Base-by-base conservation (phyloP, 2,797 vertebrate genomes). In the Mormyrops boulengeri region DNA sequence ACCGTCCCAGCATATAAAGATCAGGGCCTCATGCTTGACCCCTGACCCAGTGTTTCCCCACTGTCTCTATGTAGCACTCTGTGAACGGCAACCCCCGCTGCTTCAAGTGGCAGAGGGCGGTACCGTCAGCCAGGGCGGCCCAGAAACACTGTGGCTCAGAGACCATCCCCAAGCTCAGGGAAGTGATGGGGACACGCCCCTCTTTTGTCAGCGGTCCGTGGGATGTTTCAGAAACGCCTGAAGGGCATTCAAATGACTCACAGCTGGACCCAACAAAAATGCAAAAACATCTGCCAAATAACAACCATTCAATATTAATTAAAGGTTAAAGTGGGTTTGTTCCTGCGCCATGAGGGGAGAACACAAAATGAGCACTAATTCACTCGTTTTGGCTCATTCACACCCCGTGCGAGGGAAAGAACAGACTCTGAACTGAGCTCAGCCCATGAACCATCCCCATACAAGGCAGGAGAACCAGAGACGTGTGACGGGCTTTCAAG, bases 81-180 rank as follows among this genome's bases (percentile, higher is more conserved):
- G 90, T 89, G 90, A 94, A 91, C 88, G 57, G 90, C 89, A 90
- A 91, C 93, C 93, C 93, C 92, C 90, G 91, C 77, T 44, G 89
- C 52, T 87, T 90, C 88, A 86, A 55, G 92, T 88, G 52, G 66
- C 82, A 91, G 34, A 22, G 88, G 26, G 69, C 17, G 12, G 30
- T 6, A 4, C n/a, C 47, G 2, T n/a, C 73, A 84, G 30, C 91
- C 86, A 14, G 30, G 82, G 2, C 5, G 2, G 44, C 22, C 38
- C 3, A 8, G 49, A 34, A 87, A 73, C 38, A 62, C 50, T 19
- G 3, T 5, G 44, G 26, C n/a, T 30, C 49, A 87, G 4, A 38
- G 85, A 38, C 30, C 7, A 4, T 30, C 19, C 47, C 50, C 22
- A 87, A 34, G 30, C 19, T 2, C 30, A 12, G 14, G 26, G 52